Evolutionary conservation across 2,888 invertebrate genomes (phyloP).

Genomic region (Boloria euphrosyne): DNA sequence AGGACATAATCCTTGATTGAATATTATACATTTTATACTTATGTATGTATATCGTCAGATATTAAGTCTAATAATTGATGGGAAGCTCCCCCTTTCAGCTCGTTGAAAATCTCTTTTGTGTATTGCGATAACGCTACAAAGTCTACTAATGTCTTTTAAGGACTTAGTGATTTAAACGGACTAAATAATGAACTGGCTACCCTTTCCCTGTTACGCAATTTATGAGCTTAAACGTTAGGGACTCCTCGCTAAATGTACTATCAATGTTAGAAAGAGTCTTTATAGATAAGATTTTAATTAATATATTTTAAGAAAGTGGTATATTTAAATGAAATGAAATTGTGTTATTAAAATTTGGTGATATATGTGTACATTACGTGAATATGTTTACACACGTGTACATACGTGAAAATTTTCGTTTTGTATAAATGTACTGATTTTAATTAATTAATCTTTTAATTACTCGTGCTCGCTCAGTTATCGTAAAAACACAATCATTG

Average conservation of each 20-base stretch:
- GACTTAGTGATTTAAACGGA: constrained; percentile 83
- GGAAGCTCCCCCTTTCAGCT: constrained; percentile 56
- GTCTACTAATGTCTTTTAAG: constrained; percentile 81
- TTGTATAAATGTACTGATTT: too few species aligned
- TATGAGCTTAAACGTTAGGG: constrained; percentile 65
- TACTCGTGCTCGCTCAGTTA: too few species aligned
- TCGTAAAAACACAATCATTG: too few species aligned
- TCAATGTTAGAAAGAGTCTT: constrained; percentile 6
- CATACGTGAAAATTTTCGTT: too few species aligned
- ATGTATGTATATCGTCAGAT: constrained; percentile 49
- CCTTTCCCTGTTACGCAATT: constrained; percentile 70
- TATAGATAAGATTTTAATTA: background rate
- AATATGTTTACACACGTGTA: too few species aligned
- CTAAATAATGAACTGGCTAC: constrained; percentile 80
- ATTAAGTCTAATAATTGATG: constrained; percentile 65
- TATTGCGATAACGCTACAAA: constrained; percentile 78
- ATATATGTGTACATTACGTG: too few species aligned
- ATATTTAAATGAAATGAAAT: too few species aligned
- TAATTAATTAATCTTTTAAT: too few species aligned
- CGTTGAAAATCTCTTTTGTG: constrained; percentile 78
- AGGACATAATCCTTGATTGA: constrained; percentile 29
- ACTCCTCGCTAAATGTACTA: constrained; percentile 34
- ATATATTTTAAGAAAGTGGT: background rate
- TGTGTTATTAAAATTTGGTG: too few species aligned
- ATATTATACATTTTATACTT: constrained; percentile 32